These are phyloP conservation scores for Pelecanoides urinatrix DNA, from an alignment of 2,113 vertebrate genomes.

Conservation along the genomic window DNA sequence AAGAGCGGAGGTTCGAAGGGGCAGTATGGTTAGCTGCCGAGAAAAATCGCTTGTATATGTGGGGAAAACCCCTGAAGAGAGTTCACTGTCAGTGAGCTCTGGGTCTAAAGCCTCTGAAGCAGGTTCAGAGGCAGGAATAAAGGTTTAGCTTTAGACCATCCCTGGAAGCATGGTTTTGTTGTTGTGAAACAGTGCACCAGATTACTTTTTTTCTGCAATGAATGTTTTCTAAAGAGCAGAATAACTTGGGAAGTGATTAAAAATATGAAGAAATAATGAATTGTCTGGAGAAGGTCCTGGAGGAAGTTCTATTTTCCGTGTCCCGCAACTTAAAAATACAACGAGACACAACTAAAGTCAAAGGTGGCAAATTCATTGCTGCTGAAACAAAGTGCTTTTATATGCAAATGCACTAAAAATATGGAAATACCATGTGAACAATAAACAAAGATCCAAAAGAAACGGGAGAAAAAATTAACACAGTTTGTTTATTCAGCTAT, in stretches of 20 bases:
- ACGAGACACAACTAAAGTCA: fast-evolving
- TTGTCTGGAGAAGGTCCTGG: not conserved
- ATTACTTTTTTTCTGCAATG: not conserved
- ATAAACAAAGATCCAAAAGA: not conserved
- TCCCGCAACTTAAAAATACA: not conserved
- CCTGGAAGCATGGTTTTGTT: not conserved
- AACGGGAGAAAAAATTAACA: not conserved
- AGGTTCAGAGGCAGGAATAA: not conserved
- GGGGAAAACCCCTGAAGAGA: not conserved
- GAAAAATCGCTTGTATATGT: not conserved
- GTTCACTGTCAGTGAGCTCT: not conserved
- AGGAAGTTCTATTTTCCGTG: not conserved
- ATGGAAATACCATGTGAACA: not conserved
- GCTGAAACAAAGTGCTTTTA: not conserved
- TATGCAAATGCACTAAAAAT: not conserved
- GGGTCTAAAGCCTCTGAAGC: not conserved
- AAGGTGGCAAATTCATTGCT: not conserved
- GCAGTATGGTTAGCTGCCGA: not conserved
- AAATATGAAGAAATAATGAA: not conserved
- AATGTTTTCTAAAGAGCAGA: not conserved
- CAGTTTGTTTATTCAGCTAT: not conserved
- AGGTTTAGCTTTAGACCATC: not conserved
- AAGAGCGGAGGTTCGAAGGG: not conserved
- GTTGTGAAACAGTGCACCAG: not conserved
- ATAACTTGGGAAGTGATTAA: not conserved